phyloP scores from a whole-genome alignment of 37 sponge, comb jelly and placozoan genomes.

The Mnemiopsis leidyi region DNA sequence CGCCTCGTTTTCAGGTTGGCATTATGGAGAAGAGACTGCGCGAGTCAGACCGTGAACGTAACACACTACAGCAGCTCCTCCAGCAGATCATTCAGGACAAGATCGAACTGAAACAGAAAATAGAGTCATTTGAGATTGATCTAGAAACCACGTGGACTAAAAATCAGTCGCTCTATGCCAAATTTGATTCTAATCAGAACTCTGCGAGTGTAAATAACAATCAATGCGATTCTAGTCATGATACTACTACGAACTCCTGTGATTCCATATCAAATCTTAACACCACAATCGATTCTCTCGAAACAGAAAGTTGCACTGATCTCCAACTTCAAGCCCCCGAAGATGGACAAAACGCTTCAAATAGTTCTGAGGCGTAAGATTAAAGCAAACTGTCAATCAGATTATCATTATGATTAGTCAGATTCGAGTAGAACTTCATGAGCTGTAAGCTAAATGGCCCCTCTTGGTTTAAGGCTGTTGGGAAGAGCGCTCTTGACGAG shows the following conservation, averaged over 20 bases:
- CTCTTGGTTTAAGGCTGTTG: no score
- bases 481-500: no score
- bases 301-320: neutral
- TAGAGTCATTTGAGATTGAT: constrained; percentile 33
- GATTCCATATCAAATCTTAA: neutral
- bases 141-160: neutral
- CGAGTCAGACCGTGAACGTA: constrained; percentile 49
- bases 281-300: neutral
- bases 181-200: constrained; percentile 33
- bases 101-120: constrained; percentile 60
- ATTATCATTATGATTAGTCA: no score
- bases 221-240: neutral
- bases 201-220: neutral
- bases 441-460: no score
- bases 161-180: constrained; percentile 42
- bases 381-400: no score
- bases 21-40: constrained; percentile 61
- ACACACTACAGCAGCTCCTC: constrained; percentile 55
- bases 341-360: neutral
- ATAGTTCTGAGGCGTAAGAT: neutral
- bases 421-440: no score
- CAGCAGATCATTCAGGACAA: constrained; percentile 61
- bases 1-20: constrained; percentile 37
- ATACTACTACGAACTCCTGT: neutral
- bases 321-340: neutral